Percentiles rank a stretch among this genome's conserved stretches.
Evolutionary conservation across 2,888 invertebrate genomes (phyloP).

Genomic region (Dendrolimus houi): DNA sequence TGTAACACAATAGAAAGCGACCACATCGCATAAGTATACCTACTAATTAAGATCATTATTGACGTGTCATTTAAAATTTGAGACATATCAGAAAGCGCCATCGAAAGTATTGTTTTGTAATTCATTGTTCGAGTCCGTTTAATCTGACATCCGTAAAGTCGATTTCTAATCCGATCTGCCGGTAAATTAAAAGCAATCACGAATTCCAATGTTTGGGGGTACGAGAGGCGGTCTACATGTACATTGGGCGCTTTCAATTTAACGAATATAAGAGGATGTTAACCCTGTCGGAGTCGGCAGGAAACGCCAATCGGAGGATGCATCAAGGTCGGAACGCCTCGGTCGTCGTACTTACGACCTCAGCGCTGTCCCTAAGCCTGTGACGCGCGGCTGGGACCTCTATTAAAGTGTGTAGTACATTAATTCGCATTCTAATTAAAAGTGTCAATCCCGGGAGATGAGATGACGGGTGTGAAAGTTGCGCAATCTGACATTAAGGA

Average conservation of each 20-base stretch:
- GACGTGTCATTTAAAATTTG: slow-evolving; percentile 1
- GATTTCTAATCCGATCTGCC: slow-evolving; percentile 19
- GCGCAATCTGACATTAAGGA: slow-evolving; percentile 65
- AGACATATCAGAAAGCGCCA: neutral
- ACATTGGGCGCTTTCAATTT: slow-evolving; percentile 23
- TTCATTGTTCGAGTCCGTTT: slow-evolving; percentile 1
- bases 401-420: slow-evolving; percentile 18
- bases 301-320: slow-evolving; percentile 48
- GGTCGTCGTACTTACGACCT: slow-evolving; percentile 56
- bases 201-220: slow-evolving; percentile 1
- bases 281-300: slow-evolving; percentile 42
- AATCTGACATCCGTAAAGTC: slow-evolving; percentile 7
- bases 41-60: slow-evolving; percentile 2
- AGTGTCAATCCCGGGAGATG: slow-evolving; percentile 38
- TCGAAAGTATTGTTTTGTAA: slow-evolving; percentile 4
- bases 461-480: slow-evolving; percentile 34
- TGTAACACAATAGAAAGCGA: neutral
- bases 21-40: neutral
- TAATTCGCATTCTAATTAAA: slow-evolving; percentile 38
- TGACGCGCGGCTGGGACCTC: slow-evolving; percentile 18
- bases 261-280: slow-evolving; percentile 40
- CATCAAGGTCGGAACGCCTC: slow-evolving; percentile 59
- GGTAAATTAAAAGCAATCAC: slow-evolving; percentile 11
- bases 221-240: neutral
- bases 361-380: slow-evolving; percentile 23